phyloP scores from a whole-genome alignment of 2,797 vertebrate species.

The Echiichthys vipera region DNA sequence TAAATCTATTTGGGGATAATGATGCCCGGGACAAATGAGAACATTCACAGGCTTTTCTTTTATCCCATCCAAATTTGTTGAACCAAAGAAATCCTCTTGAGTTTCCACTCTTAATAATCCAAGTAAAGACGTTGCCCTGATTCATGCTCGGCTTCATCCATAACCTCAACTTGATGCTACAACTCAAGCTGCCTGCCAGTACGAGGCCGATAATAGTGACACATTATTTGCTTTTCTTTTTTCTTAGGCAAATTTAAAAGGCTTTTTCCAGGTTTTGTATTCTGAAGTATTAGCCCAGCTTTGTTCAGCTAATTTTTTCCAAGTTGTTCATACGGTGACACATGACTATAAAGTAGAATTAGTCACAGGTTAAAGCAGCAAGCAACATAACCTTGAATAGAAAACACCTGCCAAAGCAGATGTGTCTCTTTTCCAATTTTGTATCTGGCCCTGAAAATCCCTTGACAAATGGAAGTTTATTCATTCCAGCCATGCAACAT shows the following conservation, averaged over 20 bases:
- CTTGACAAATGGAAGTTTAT: conserved; percentile 30
- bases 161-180: conserved; percentile 20
- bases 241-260: conserved; percentile 5
- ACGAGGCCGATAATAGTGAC: not conserved
- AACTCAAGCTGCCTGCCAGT: conserved; percentile 1
- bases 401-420: conserved; percentile 49
- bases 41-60: too few relatives aligned
- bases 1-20: too few relatives aligned
- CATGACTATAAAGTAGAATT: conserved; percentile 12
- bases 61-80: not conserved
- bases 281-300: not conserved
- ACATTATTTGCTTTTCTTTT: conserved; percentile 19
- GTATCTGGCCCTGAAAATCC: not conserved
- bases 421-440: conserved; percentile 5
- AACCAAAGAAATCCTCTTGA: conserved; percentile 8
- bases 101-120: not conserved
- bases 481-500: conserved; percentile 28
- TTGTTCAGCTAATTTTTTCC: conserved; percentile 18
- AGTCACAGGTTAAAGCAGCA: conserved; percentile 4
- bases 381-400: conserved; percentile 9
- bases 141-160: conserved; percentile 3
- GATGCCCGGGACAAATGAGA: too few relatives aligned
- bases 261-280: conserved; percentile 1
- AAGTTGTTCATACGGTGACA: conserved; percentile 23
- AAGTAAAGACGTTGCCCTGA: conserved; percentile 13